Percentiles rank a stretch among this genome's conserved stretches.
Conservation (phyloP, 2,113 vertebrate species). For the Leptodactylus fuscus region DNA sequence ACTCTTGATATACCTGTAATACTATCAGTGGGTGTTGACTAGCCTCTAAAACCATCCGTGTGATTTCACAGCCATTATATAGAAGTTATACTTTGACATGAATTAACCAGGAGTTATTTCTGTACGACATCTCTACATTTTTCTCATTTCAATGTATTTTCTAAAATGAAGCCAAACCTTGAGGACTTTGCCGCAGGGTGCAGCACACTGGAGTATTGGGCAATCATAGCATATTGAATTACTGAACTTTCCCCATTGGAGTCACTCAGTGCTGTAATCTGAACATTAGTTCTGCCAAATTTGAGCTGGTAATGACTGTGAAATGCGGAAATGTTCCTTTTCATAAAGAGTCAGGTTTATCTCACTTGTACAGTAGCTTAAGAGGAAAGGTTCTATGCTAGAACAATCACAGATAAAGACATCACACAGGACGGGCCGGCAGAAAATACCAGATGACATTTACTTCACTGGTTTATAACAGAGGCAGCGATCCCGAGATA, state of each 20-base stretch:
- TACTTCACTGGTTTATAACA: background rate
- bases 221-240: constrained; percentile 49
- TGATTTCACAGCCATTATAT: too few relatives aligned
- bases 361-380: constrained; percentile 39
- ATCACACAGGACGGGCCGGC: constrained; percentile 18
- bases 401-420: constrained; percentile 47
- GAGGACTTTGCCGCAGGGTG: background rate
- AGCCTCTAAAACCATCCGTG: too few relatives aligned
- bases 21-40: too few relatives aligned
- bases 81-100: too few relatives aligned
- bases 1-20: too few relatives aligned
- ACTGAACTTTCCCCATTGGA: constrained; percentile 31
- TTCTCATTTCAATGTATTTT: background rate
- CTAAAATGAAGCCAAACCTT: background rate
- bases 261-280: constrained; percentile 41
- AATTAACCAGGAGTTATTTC: background rate
- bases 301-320: constrained; percentile 54
- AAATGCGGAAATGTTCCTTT: constrained; percentile 48
- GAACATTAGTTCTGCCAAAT: constrained; percentile 56
- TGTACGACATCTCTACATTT: background rate
- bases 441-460: constrained; percentile 40
- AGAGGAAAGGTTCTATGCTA: constrained; percentile 48
- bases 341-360: constrained; percentile 39
- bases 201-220: background rate
- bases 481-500: constrained; percentile 11